Base-by-base conservation (phyloP, 2,888 invertebrate species). In the Hylaea fasciaria region DNA sequence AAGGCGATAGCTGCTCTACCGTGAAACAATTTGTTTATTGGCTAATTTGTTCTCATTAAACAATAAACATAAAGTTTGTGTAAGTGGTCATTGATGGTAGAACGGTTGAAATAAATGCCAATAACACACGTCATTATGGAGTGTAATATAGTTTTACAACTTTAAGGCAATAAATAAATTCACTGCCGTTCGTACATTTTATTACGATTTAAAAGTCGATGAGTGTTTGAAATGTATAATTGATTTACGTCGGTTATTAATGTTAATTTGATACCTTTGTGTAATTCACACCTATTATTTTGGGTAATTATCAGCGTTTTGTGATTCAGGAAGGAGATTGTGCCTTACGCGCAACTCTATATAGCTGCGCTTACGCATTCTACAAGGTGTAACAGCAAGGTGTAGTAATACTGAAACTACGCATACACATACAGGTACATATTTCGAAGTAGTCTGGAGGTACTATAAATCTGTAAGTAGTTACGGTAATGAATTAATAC, bases 61-160 rank as follows among this genome's bases (percentile, higher is more conserved):
- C 83, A 87, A 87, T 86, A 84, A 89, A 82, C 83, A 87, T 88
- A 86, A 89, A 87, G 68, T 73, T 77, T 81, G 79, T 82, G 82
- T 84, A 80, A 84, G 82, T 81, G 85, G 85, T 86, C 85, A 87
- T 80, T 86, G 87, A 86, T 87, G 86, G 85, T 87, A 83, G 82
- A 86, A 88, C 85, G 81, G 83, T 82, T 83, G 81, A 83, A 89
- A 90, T 90, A 87, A 90, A 92, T 83, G 86, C 86, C 89, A 89
- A 88, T 90, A 89, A 86, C 89, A 89, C 89, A 88, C 89, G 79
- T 91, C 86, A 91, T 91, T 90, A 91, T 86, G 80, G 83, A 86
- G 86, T 91, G 87, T 90, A 89, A 91, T 90, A 91, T 90, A 82
- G 88, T 86, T 92, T 91, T 89, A 92, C 91, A 90, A 89, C 92